Evolutionary conservation across 2,113 vertebrate species (phyloP), one percentile per base, ranked within the genome.

Genomic region (Speoplatyrhinus poulsoni): DNA sequence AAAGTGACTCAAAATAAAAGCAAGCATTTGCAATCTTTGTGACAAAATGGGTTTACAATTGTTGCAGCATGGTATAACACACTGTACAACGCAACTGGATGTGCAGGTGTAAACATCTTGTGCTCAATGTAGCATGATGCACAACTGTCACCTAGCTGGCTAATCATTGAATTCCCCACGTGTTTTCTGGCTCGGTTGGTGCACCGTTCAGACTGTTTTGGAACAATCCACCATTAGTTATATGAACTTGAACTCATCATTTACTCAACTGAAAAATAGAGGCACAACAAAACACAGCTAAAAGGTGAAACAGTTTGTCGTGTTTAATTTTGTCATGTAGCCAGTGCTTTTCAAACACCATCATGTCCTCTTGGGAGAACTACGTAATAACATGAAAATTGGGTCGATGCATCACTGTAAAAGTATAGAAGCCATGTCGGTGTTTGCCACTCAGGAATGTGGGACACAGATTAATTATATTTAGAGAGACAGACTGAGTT

Each of bases 301-400:
- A 41, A 6, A 41, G 36, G 36, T 41, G 36, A 41, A 8, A 41
- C 7, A 41, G 36, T 8, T 41, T 41, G 5, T 6, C 36, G 7
- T 41, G 36, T 41, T 41, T 41, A 6, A 41, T 12, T 4, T 12
- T 12, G 3, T 15, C 11, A 12, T 10, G 11, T 52, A 52, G 49
- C 15, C 8, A 52, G 49, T 10, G 12, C 12, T 53, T 52, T 52
- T 15, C 49, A 52, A 4, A 52, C 13, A 15, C 6, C 6, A 12
- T 16, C 12, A 46, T 3, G 33, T 41, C 54, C n/a, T 0, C 3
- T 49, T n/a, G 11, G 15, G 49, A n/a, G 48, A 12, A 10, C 8
- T n/a, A n/a, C n/a, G n/a, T 17, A 60, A 54, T 17, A 46, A 67
- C 63, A 13, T 41, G 4, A 70, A 50, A 52, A 62, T 9, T 66